Evolutionary conservation across 1,140 invertebrate genomes (phyloP).

Genomic region (Bicyclus anynana): DNA sequence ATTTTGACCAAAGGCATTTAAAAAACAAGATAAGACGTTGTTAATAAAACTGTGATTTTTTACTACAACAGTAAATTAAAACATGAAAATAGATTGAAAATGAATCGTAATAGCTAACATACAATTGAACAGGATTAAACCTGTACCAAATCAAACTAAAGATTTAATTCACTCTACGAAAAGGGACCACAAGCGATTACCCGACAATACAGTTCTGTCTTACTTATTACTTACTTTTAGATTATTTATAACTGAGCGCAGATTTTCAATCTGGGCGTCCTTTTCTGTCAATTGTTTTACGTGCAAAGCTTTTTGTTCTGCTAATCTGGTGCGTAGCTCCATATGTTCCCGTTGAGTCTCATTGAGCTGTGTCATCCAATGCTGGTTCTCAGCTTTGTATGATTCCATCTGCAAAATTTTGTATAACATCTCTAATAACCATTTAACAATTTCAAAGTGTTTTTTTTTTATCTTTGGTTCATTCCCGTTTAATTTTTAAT

Average conservation of each 20-base stretch:
- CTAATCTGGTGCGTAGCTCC: slow-evolving; percentile 51
- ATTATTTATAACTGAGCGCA: slow-evolving; percentile 56
- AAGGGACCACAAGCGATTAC: too few relatives aligned
- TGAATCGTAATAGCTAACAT: too few relatives aligned
- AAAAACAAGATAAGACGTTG: too few relatives aligned
- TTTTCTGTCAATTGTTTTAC: slow-evolving; percentile 60
- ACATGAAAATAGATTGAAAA: too few relatives aligned
- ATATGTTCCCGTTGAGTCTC: slow-evolving; percentile 58
- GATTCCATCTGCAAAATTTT: slow-evolving; percentile 69
- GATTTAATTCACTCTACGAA: too few relatives aligned
- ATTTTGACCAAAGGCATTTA: too few relatives aligned
- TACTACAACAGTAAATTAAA: too few relatives aligned
- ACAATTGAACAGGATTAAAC: too few relatives aligned
- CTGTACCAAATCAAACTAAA: too few relatives aligned
- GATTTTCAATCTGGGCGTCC: slow-evolving; percentile 64
- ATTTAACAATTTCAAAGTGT: background rate
- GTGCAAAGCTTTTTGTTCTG: slow-evolving; percentile 57
- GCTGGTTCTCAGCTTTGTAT: slow-evolving; percentile 68
- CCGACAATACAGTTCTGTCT: too few relatives aligned
- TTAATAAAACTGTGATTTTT: too few relatives aligned
- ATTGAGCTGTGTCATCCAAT: slow-evolving; percentile 65
- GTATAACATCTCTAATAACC: too few relatives aligned
- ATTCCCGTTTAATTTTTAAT: background rate
- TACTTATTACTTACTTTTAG: slow-evolving; percentile 66
- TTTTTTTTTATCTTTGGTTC: background rate